Base-by-base conservation (phyloP, 2,888 invertebrate genomes). In the Leptopilina drosophilae region DNA sequence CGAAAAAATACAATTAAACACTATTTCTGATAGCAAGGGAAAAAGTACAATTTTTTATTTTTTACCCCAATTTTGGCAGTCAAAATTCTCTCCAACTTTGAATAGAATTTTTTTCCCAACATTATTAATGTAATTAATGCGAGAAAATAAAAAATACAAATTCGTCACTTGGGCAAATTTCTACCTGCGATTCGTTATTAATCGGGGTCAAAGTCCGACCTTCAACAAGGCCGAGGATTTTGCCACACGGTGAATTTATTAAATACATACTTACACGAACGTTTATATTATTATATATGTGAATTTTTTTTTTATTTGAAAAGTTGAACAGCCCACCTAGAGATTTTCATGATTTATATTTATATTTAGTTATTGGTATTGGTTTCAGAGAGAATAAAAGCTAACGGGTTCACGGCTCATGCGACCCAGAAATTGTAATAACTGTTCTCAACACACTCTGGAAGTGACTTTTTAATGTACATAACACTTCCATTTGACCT, bases 211-310 rank as follows among this genome's bases (percentile, higher is more conserved):
- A 82, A 64, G 79, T 82, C 80, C 85, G 85, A 85, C 88, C 87
- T 88, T 87, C 84, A 78, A 64, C 85, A 87, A 85, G 86, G 85
- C 79, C 85, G 84, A 81, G 15, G 33, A 73, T 33, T 73, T 59
- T 56, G 33, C 73, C 49, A 49, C 49, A 49, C 8, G 42, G 42
- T 42, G 42, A 8, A 42, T 8, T 8, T 42, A 3, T 33, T 33
- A 33, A 33, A 33, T 5, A 33, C 5, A 33, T 46, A 33, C 5
- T 4, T 46, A 46, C 2, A 46, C 46, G 46, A 2, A 46, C 7
- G 9, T 46, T 7, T 8, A 1, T 46, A 46, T 20, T 20, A 20
- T 20, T 33, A 20, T 69, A 7, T 33, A 33, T 14, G 33, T 26
- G 33, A 7, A 53, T 53, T 20, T 26, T 46, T 11, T 46, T 8